Percentiles rank a stretch among this genome's conserved stretches.
Evolutionary conservation across 2,797 vertebrate species (phyloP).

Genomic region (Enteromius unitaeniatus): DNA sequence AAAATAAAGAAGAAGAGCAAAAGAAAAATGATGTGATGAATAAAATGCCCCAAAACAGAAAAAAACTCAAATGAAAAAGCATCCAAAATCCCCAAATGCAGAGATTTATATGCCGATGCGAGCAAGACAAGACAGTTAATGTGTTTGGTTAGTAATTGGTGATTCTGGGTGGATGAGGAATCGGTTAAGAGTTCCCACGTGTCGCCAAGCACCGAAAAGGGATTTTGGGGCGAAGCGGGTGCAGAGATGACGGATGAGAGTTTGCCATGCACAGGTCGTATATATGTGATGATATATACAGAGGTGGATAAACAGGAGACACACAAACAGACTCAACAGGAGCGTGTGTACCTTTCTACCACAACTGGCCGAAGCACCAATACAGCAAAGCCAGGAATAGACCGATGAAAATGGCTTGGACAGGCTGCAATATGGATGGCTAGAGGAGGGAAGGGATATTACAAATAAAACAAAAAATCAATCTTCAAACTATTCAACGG

Average conservation of each 20-base stretch:
- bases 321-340: slow-evolving; percentile 84
- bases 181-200: slow-evolving; percentile 26
- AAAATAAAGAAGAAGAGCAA: slow-evolving; percentile 24
- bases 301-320: slow-evolving; percentile 71
- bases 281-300: slow-evolving; percentile 64
- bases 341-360: slow-evolving; percentile 98
- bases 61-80: neutral
- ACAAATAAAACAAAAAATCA: slow-evolving; percentile 79
- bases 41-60: slow-evolving; percentile 21
- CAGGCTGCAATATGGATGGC: slow-evolving; percentile 99
- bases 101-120: slow-evolving; percentile 46
- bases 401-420: slow-evolving; percentile 99
- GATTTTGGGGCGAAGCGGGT: slow-evolving; percentile 55
- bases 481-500: slow-evolving; percentile 74
- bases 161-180: slow-evolving; percentile 42
- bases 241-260: slow-evolving; percentile 27
- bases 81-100: slow-evolving; percentile 51
- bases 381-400: slow-evolving; percentile 99
- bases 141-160: slow-evolving; percentile 78
- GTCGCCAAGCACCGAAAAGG: slow-evolving; percentile 53
- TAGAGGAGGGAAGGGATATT: slow-evolving; percentile 94
- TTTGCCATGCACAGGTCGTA: slow-evolving; percentile 80
- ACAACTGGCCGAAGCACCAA: slow-evolving; percentile 99
- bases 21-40: slow-evolving; percentile 15
- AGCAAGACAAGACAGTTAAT: slow-evolving; percentile 75